Evolutionary conservation across 2,888 invertebrate species (phyloP).

Genomic region (Macaria liturata): DNA sequence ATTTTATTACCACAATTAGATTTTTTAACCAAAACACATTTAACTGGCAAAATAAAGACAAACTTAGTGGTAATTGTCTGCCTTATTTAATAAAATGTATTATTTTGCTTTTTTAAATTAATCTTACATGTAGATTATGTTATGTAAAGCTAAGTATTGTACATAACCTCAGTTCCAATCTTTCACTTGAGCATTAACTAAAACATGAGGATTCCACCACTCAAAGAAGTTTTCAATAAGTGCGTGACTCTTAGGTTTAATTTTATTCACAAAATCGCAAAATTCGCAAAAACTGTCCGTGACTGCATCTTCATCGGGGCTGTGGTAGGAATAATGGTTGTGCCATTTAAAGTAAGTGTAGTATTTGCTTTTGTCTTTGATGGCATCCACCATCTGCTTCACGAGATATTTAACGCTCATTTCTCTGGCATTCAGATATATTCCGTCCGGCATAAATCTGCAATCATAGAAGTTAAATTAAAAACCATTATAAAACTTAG

Average conservation of each 20-base stretch:
- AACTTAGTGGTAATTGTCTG: too few species aligned
- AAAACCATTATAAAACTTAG: too few species aligned
- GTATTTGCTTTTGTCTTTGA: conserved; percentile 40
- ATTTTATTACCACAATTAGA: too few species aligned
- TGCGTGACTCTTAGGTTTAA: conserved; percentile 6
- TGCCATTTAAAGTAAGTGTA: conserved; percentile 49
- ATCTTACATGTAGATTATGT: too few species aligned
- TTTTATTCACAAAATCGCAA: conserved; percentile 30
- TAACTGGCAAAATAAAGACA: too few species aligned
- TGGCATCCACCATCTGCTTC: conserved; percentile 40
- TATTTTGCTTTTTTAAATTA: too few species aligned
- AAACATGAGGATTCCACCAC: conserved; percentile 6
- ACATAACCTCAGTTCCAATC: too few species aligned
- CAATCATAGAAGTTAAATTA: neutral
- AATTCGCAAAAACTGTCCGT: conserved; percentile 38
- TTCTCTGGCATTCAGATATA: conserved; percentile 34
- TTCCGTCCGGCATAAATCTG: conserved; percentile 47
- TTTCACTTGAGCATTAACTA: too few species aligned
- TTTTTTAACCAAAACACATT: too few species aligned
- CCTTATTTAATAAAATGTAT: too few species aligned
- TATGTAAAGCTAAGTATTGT: too few species aligned
- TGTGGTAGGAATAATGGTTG: conserved; percentile 46
- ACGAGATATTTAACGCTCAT: conserved; percentile 30
- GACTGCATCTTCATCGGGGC: conserved; percentile 21
- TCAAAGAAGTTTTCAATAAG: conserved; percentile 11